Conservation (phyloP, 2,797 vertebrate species). For the Podarcis siculus region DNA sequence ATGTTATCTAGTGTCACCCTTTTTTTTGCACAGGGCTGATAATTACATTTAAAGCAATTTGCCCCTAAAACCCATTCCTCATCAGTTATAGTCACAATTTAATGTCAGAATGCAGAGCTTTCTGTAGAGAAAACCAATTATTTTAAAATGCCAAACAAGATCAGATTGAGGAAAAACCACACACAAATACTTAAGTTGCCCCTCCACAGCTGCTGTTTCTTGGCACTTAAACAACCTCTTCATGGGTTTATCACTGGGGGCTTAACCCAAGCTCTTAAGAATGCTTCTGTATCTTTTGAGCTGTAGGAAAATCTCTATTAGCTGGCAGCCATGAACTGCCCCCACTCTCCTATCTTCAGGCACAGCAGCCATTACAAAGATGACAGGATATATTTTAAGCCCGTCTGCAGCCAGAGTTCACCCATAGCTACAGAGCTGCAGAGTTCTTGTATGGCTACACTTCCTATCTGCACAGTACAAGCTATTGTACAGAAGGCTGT, state of each 20-base stretch:
- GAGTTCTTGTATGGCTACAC: background rate
- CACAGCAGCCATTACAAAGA: background rate
- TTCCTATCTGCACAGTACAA: background rate
- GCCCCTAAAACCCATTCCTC: conserved; percentile 31
- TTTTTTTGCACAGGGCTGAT: conserved; percentile 52
- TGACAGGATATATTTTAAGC: background rate
- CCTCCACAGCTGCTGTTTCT: background rate
- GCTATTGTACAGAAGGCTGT: background rate
- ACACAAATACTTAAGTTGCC: fast-evolving
- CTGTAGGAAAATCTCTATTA: conserved; percentile 1
- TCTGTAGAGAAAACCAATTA: conserved; percentile 27
- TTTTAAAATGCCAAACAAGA: background rate
- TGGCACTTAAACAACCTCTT: conserved; percentile 4
- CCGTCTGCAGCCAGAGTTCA: background rate
- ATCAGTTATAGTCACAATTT: conserved; percentile 41
- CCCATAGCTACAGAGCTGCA: background rate
- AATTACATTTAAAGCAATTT: conserved; percentile 52
- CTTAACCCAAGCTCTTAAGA: background rate
- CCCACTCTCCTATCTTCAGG: background rate
- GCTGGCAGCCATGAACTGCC: background rate
- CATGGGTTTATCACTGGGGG: background rate
- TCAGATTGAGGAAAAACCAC: background rate
- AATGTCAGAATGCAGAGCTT: conserved; percentile 1
- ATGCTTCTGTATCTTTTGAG: background rate
- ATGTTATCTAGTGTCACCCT: conserved; percentile 34